Evolutionary conservation across 1,140 invertebrate genomes (phyloP), one percentile per base, ranked within the genome.

Genomic region (Trichonephila clavata): DNA sequence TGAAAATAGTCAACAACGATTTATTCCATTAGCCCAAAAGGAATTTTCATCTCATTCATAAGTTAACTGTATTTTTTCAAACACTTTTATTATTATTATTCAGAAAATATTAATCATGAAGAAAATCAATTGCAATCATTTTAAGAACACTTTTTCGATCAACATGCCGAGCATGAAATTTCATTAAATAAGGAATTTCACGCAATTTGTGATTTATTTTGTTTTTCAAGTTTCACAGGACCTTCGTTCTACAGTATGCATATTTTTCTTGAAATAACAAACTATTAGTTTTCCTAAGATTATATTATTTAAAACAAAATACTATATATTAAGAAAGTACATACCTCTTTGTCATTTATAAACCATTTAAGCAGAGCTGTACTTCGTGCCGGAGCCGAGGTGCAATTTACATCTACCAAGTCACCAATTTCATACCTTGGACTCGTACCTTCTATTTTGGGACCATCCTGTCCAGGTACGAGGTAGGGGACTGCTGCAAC

Each of bases 361-460:
- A 91, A 94, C 95, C 95, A 95, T 83, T 95, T 90, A 0, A 95
- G 93, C 2, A 87, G 80, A 81, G 94, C 87, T 10, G 87, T 57
- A 20, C 91, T 94, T 10, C 77, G 65, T 14, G 94, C 91, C 65
- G 91, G 83, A 63, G 87, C 86, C 14, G 94, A 88, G 21, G 94
- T 98, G 95, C 98, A 98, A 96, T 98, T 98, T 92, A 98, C 96
- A 95, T 97, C 97, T 94, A 98, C 96, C 93, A 97, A 97, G 95
- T 98, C 98, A 68, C 98, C 98, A 95, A 97, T 97, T 95, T 97
- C 91, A 84, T 94, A 94, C 68, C 92, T 90, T 91, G 88, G 61
- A 59, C 68, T 90, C 20, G 87, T 88, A 4, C 94, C 94, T 86
- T 90, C 86, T n/a, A 94, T 94, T 60, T 90, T 93, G 1, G 94